phyloP scores from a whole-genome alignment of 2,113 vertebrate species.

The Xiphorhynchus elegans region DNA sequence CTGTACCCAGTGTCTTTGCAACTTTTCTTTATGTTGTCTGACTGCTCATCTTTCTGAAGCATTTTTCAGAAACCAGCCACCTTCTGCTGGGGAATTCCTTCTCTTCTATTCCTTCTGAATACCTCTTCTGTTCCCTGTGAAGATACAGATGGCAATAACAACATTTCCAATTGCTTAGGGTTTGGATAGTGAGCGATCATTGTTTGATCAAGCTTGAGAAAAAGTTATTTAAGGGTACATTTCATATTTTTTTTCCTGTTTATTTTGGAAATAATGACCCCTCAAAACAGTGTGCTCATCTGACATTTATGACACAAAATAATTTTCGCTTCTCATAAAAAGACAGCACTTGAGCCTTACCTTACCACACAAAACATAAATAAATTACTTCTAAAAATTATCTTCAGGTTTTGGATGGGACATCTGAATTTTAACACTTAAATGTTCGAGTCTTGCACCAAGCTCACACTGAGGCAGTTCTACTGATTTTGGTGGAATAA shows the following conservation, averaged over 20 bases:
- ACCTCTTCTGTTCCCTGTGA: neutral
- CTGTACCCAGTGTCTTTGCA: neutral
- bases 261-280: constrained; percentile 22
- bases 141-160: constrained; percentile 9
- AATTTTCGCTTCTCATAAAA: neutral
- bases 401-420: neutral
- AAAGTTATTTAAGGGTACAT: constrained; percentile 12
- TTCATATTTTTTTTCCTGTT: constrained; percentile 11
- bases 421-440: neutral
- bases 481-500: neutral
- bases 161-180: neutral
- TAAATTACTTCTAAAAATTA: neutral
- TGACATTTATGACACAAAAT: neutral
- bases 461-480: neutral
- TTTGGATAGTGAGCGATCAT: neutral
- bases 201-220: neutral
- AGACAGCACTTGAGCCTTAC: neutral
- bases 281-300: neutral
- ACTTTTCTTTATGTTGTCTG: neutral
- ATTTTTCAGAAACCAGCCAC: neutral
- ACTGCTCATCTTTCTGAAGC: neutral
- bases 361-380: neutral
- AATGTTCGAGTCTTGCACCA: neutral
- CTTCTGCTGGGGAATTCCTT: neutral
- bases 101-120: neutral